Percentiles rank a stretch among this genome's conserved stretches.
Evolutionary conservation across 1,140 invertebrate species (phyloP).

Genomic region (Sycobia sp.): DNA sequence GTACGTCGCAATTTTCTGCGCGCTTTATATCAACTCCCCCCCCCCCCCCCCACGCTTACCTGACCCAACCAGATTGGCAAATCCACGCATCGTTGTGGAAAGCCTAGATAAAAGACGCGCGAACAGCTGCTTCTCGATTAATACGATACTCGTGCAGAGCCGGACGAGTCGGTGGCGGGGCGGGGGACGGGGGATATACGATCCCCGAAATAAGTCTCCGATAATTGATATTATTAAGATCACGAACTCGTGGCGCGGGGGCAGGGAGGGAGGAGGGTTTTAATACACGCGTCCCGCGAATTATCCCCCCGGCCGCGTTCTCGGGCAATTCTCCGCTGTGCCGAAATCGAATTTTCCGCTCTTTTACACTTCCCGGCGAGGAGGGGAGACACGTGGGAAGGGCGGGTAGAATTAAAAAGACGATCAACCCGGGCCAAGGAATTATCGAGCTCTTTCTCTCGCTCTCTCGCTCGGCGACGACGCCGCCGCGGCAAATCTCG

Average conservation of each 20-base stretch:
- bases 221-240: constrained; percentile 38
- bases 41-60: too few relatives aligned
- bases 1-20: neutral
- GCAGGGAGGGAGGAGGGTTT: neutral
- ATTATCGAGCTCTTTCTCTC: neutral
- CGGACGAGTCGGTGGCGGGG: neutral
- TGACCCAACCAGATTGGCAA: too few relatives aligned
- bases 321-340: neutral
- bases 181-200: too few relatives aligned
- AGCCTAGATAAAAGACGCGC: constrained; percentile 9
- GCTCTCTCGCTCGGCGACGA: neutral
- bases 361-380: constrained; percentile 25
- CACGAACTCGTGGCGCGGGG: neutral
- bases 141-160: neutral
- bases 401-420: too few relatives aligned
- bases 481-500: too few relatives aligned
- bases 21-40: too few relatives aligned
- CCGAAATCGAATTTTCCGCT: constrained; percentile 32
- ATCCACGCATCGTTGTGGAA: neutral
- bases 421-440: too few relatives aligned
- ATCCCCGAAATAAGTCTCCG: too few relatives aligned
- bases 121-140: constrained; percentile 5
- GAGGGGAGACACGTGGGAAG: constrained; percentile 39
- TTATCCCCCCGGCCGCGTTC: neutral
- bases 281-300: neutral